A percentile compares a stretch with the other conserved stretches of the same genome.
Conservation (phyloP, 2,797 vertebrate species). For the Onychomys arenicola region DNA sequence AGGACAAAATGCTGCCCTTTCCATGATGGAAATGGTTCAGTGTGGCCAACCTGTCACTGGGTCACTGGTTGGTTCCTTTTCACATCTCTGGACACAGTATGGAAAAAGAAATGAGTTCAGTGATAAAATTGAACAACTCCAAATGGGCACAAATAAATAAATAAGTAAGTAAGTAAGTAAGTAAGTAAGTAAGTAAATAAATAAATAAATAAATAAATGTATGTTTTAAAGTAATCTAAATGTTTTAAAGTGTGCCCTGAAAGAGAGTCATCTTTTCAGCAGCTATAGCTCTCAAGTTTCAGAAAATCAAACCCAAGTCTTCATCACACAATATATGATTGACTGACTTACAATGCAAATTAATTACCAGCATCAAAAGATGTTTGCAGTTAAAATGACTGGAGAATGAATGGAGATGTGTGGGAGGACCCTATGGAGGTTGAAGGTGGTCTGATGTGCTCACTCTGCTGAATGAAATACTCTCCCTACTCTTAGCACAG, state of each 20-base stretch:
- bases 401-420: background rate
- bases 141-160: background rate
- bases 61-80: background rate
- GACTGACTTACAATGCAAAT: background rate
- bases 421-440: background rate
- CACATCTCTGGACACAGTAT: background rate
- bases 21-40: background rate
- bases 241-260: background rate
- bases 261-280: background rate
- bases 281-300: background rate
- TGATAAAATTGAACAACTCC: background rate
- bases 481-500: background rate
- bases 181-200: too few relatives aligned
- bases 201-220: background rate
- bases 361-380: background rate
- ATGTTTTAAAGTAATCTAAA: background rate
- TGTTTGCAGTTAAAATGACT: background rate
- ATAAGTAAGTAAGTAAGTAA: too few relatives aligned
- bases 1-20: background rate
- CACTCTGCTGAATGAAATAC: background rate
- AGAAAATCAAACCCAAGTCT: background rate
- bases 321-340: background rate
- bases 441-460: background rate
- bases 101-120: background rate
- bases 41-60: background rate